Base-by-base conservation (phyloP, 2,797 vertebrate genomes). In the Melanotaenia pygmaea region DNA sequence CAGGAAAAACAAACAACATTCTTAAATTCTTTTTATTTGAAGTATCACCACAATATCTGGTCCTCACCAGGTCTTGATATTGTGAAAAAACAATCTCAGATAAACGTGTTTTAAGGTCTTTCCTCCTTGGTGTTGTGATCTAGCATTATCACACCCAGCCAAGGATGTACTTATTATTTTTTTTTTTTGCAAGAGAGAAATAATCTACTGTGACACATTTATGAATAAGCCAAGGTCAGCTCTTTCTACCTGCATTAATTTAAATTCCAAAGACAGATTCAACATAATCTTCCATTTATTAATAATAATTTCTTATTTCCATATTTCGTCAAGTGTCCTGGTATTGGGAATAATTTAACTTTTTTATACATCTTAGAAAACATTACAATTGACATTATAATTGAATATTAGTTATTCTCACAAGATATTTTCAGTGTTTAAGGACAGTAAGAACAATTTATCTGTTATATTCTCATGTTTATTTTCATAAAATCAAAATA, bases 351-450 rank as follows among this genome's bases (percentile, higher is more conserved):
- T 64, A 59, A 69, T 40, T 61, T 43, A 4, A 32, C 8, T 58
- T 40, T 68, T 63, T 59, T 13, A 28, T 76, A 56, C 64, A 16
- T 51, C 32, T 64, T 59, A 51, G 56, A 61, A 81, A 10, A 70
- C 64, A 62, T 72, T 50, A 57, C 34, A 66, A n/a, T n/a, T n/a
- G n/a, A n/a, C n/a, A n/a, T n/a, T 18, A 11, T 0, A 14, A 16
- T 74, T 67, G 66, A 83, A 74, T 72, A 84, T 64, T 71, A 34
- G 81, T 72, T 5, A 64, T 47, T 20, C 24, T 45, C 22, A 26
- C 11, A 16, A 60, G 69, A 73, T 43, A 24, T 80, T 50, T 64
- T 12, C 20, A 53, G 12, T 65, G n/a, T 45, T 57, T 26, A 20
- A 59, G 28, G 67, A 28, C 43, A 74, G 61, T 20, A 43, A 43